Conservation (phyloP, 2,113 vertebrate genomes). For the Fregata magnificens region DNA sequence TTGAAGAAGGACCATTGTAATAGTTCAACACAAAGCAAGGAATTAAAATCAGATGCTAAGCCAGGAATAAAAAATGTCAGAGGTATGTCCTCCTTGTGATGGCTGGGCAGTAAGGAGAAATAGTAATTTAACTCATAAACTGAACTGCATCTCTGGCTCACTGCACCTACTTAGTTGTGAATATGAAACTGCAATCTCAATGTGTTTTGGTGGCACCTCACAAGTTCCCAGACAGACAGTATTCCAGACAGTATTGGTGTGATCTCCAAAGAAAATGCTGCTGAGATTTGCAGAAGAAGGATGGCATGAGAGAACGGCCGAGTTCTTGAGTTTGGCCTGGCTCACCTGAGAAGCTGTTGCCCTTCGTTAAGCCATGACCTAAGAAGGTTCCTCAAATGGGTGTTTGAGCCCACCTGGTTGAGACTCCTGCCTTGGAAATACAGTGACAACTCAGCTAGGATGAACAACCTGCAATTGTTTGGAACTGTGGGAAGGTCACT, state of each 20-base stretch:
- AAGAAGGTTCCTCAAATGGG: neutral
- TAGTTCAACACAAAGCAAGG: neutral
- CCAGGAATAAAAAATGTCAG: neutral
- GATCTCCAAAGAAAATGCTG: neutral
- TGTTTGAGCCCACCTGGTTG: neutral
- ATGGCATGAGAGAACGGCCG: neutral
- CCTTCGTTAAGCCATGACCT: fast-evolving
- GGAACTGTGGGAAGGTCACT: neutral
- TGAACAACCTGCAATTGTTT: neutral
- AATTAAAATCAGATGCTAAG: neutral
- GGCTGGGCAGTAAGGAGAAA: neutral
- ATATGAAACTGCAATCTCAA: neutral
- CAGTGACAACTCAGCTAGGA: neutral
- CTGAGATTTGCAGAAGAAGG: neutral
- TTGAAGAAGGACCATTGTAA: neutral
- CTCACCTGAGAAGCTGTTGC: neutral
- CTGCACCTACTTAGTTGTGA: neutral
- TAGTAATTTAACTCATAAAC: neutral
- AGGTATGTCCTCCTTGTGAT: neutral
- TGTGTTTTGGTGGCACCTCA: neutral
- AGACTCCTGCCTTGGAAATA: neutral
- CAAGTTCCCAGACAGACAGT: neutral
- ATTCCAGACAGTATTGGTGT: neutral
- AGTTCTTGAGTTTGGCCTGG: neutral
- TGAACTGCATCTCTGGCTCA: neutral